phyloP scores from a whole-genome alignment of 2,113 vertebrate species.

The Neomonachus schauinslandi region DNA sequence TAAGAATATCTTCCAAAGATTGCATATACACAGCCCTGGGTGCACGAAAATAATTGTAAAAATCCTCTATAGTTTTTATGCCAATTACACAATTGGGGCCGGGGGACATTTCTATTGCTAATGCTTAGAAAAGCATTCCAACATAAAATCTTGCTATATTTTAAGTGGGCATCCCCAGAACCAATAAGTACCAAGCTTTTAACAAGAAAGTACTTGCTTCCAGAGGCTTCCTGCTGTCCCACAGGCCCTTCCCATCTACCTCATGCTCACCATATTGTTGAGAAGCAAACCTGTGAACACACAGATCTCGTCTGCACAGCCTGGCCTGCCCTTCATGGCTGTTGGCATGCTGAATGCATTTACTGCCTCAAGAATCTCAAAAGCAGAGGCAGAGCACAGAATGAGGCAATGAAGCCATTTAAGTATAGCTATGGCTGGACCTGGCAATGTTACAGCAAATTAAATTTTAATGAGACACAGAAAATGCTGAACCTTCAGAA shows the following conservation, averaged over 20 bases:
- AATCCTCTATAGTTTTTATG: background rate
- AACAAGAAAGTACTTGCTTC: background rate
- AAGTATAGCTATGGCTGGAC: conserved; percentile 46
- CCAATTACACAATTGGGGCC: background rate
- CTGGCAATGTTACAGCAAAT: conserved; percentile 65
- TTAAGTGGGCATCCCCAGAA: background rate
- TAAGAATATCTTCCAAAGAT: background rate
- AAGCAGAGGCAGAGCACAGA: conserved; percentile 21
- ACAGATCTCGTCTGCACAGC: background rate
- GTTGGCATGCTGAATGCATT: background rate
- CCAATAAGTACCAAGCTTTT: background rate
- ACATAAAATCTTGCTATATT: background rate
- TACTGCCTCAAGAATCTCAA: conserved; percentile 21
- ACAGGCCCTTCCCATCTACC: background rate
- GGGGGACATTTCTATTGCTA: background rate
- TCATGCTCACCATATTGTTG: background rate
- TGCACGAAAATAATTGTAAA: background rate
- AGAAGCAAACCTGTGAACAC: background rate
- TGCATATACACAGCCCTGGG: background rate
- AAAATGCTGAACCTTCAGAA: conserved; percentile 73
- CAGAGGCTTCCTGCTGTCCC: background rate
- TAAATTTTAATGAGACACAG: conserved; percentile 76
- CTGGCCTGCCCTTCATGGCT: background rate
- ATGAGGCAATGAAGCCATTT: conserved; percentile 30
- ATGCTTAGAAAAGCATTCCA: background rate